Conservation (phyloP, 2,113 vertebrate genomes). For the Ailuropoda melanoleuca region DNA sequence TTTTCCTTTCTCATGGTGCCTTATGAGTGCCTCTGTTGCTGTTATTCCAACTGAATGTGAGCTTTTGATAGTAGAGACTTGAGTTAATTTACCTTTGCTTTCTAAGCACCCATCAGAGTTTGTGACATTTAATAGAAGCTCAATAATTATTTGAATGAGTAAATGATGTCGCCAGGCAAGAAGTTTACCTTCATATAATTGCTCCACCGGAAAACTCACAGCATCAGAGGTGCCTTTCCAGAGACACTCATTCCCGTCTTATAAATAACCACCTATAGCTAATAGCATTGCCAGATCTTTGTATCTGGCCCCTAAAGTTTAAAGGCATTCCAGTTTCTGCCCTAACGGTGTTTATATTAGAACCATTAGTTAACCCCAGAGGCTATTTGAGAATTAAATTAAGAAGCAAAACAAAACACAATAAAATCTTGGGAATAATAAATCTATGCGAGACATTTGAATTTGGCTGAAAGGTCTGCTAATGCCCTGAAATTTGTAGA, state of each 20-base stretch:
- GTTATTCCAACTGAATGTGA: background rate
- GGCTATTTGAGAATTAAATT: constrained; percentile 11
- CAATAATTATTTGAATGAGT: background rate
- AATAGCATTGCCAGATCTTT: background rate
- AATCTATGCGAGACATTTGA: background rate
- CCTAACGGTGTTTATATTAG: background rate
- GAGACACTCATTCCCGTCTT: background rate
- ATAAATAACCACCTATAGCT: background rate
- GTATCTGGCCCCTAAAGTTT: background rate
- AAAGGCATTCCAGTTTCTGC: background rate
- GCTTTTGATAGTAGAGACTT: background rate
- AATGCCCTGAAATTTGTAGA: background rate
- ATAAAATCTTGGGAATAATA: background rate
- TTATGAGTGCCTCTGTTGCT: background rate
- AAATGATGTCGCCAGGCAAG: background rate
- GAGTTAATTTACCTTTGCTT: background rate
- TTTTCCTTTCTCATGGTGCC: background rate
- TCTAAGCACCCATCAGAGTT: background rate
- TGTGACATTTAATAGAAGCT: background rate
- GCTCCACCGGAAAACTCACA: background rate
- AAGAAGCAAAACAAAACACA: constrained; percentile 17
- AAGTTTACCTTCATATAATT: background rate
- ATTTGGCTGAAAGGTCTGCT: background rate
- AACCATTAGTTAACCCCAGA: background rate
- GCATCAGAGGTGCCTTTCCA: background rate